These are phyloP conservation scores for Poecilia wingei DNA, from an alignment of 2,797 vertebrate species.

Conservation along the genomic window DNA sequence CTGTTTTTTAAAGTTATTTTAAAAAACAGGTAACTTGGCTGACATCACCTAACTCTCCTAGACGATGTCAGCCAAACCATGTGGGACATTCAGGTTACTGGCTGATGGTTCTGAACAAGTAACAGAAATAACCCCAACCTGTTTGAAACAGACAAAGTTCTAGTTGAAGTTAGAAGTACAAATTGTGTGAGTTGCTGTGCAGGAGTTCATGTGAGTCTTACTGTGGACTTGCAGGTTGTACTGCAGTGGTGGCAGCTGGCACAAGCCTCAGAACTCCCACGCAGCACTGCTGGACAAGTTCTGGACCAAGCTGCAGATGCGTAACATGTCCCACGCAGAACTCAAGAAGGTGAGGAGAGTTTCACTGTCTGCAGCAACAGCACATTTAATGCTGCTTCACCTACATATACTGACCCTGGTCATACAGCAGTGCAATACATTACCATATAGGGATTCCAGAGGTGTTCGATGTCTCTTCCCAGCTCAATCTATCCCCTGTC, in stretches of 20 bases:
- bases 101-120: neutral
- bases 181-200: neutral
- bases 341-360: conserved; percentile 87
- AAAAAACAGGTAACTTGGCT: no score
- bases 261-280: conserved; percentile 89
- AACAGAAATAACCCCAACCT: neutral
- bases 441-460: neutral
- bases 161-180: neutral
- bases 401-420: neutral
- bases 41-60: no score
- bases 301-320: conserved; percentile 92
- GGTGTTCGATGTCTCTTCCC: neutral
- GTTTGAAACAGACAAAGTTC: neutral
- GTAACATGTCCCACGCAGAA: conserved; percentile 89
- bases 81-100: neutral
- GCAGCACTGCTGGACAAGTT: conserved; percentile 92
- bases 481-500: neutral
- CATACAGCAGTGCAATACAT: neutral
- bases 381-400: neutral
- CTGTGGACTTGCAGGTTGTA: conserved; percentile 70
- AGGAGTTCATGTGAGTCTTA: neutral
- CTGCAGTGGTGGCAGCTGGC: conserved; percentile 87
- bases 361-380: neutral
- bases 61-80: neutral
- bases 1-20: no score